Conservation (phyloP, 2,888 invertebrate species). For the Graphium colonna region DNA sequence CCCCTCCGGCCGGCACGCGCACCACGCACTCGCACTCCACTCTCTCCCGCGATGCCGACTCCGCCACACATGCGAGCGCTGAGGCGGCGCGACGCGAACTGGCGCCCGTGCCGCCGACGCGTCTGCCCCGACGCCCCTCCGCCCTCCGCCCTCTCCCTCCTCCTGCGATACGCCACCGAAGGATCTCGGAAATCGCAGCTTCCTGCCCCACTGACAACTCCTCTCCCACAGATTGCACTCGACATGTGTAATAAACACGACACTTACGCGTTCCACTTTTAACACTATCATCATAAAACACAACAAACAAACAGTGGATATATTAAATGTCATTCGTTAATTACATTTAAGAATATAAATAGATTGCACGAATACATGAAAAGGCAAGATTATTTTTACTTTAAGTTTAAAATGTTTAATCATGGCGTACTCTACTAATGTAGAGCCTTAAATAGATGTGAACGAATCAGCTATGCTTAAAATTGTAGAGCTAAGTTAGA, state of each 20-base stretch:
- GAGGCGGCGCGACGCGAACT: conserved; percentile 38
- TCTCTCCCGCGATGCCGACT: conserved; percentile 27
- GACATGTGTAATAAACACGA: not conserved
- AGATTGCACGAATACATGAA: too few species aligned
- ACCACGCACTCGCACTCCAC: not conserved
- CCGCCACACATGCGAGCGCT: conserved; percentile 67
- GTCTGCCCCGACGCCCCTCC: conserved; percentile 38
- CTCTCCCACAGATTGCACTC: conserved; percentile 7
- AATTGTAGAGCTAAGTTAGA: not conserved
- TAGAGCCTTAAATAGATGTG: too few species aligned
- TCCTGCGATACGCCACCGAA: not conserved
- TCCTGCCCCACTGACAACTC: conserved; percentile 8
- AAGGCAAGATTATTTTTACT: too few species aligned
- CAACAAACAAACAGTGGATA: not conserved
- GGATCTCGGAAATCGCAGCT: conserved; percentile 11
- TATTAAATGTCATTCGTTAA: too few species aligned
- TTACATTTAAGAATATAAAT: too few species aligned
- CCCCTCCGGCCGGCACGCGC: not conserved
- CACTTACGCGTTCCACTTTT: too few species aligned
- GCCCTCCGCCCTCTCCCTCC: conserved; percentile 5
- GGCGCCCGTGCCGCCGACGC: conserved; percentile 43
- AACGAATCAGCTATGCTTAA: not conserved
- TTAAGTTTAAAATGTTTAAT: too few species aligned
- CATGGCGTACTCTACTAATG: too few species aligned
- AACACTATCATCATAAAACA: not conserved